Evolutionary conservation across 2,113 vertebrate genomes (phyloP).

Genomic region (Tragelaphus scriptus): DNA sequence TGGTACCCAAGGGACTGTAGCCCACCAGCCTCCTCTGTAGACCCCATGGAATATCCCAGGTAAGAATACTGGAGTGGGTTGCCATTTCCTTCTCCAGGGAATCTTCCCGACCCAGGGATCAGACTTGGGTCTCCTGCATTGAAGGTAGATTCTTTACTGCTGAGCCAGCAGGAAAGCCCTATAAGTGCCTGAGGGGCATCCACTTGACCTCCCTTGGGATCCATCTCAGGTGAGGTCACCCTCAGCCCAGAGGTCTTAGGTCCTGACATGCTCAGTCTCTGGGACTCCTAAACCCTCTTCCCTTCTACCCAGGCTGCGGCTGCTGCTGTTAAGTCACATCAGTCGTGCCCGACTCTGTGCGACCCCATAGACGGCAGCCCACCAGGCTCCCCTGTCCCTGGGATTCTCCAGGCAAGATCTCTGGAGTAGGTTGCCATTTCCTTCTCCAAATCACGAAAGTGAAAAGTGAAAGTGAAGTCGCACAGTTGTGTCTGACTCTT

Average conservation of each 20-base stretch:
- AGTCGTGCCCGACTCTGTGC: rapidly evolving
- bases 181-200: background rate
- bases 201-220: too few relatives aligned
- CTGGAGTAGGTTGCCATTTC: too few relatives aligned
- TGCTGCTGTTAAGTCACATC: too few relatives aligned
- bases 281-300: background rate
- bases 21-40: background rate
- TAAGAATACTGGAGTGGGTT: background rate
- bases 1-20: background rate
- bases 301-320: background rate
- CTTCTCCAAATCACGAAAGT: background rate
- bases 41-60: background rate
- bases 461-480: background rate
- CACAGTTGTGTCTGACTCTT: background rate
- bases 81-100: background rate
- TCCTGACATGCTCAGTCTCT: background rate
- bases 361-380: too few relatives aligned
- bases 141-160: background rate
- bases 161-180: background rate
- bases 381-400: too few relatives aligned
- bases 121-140: background rate
- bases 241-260: background rate
- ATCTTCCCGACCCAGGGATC: background rate
- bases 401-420: too few relatives aligned
- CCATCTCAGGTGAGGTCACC: background rate